phyloP scores from a whole-genome alignment of 2,797 vertebrate genomes.

The Luscinia luscinia region DNA sequence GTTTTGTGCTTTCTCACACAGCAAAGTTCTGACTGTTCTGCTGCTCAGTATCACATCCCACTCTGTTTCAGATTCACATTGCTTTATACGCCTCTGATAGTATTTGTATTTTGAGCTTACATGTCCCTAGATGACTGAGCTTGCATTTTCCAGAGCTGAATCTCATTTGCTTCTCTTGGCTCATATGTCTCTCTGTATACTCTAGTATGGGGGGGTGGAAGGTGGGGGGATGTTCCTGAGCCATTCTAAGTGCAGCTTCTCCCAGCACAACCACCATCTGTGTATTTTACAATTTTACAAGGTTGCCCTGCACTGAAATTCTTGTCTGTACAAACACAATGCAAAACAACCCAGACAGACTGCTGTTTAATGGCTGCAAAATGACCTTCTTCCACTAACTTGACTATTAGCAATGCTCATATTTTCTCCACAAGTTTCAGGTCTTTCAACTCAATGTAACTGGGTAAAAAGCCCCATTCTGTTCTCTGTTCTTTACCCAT shows the following conservation, averaged over 20 bases:
- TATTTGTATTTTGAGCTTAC: conserved; percentile 38
- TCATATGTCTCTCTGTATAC: background rate
- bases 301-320: background rate
- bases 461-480: background rate
- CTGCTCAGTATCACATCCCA: conserved; percentile 14
- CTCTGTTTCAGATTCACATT: conserved; percentile 34
- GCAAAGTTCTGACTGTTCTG: background rate
- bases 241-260: background rate
- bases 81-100: background rate
- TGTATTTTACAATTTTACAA: conserved; percentile 15
- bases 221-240: background rate
- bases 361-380: background rate
- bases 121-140: conserved; percentile 30
- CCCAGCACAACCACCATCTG: background rate
- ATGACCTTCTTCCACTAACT: background rate
- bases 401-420: background rate
- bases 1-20: conserved; percentile 2
- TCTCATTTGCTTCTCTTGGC: conserved; percentile 18
- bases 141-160: conserved; percentile 24
- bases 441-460: background rate
- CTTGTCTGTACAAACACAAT: background rate
- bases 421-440: background rate
- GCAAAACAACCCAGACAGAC: background rate
- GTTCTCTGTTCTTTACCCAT: background rate
- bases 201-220: background rate